Conservation (phyloP, 2,113 vertebrate species). For the Myiozetetes cayanensis region DNA sequence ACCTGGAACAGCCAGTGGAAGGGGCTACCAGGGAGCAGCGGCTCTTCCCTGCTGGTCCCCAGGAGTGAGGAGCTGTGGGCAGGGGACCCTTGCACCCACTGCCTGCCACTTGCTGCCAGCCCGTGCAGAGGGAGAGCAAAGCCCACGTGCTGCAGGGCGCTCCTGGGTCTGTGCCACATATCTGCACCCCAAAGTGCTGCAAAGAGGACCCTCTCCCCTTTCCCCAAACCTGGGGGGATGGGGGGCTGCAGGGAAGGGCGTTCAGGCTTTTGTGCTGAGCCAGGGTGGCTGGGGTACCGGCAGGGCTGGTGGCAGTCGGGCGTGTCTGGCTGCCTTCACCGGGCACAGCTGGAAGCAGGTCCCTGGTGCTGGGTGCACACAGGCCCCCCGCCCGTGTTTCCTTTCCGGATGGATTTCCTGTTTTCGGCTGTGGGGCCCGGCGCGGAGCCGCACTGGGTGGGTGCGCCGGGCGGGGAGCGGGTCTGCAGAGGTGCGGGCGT, state of each 20-base stretch:
- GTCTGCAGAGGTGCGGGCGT: background rate
- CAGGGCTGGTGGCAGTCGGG: background rate
- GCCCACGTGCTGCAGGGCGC: background rate
- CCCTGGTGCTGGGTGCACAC: background rate
- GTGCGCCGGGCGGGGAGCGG: background rate
- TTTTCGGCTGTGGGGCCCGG: conserved; percentile 46
- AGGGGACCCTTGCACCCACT: background rate
- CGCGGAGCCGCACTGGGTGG: background rate
- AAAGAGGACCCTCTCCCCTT: no score
- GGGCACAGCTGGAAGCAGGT: conserved; percentile 13
- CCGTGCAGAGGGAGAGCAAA: background rate
- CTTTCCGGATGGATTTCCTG: conserved; percentile 70
- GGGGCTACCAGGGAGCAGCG: background rate
- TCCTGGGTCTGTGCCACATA: background rate
- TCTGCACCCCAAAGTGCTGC: background rate
- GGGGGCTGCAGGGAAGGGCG: background rate
- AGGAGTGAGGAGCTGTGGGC: background rate
- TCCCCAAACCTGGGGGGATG: accelerated
- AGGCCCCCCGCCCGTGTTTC: conserved; percentile 51
- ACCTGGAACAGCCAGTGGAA: background rate
- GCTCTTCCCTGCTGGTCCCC: background rate
- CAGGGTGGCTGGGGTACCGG: accelerated
- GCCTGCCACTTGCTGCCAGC: background rate
- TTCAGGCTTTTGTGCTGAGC: accelerated
- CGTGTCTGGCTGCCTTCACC: background rate